Base-by-base conservation (phyloP, 2,888 invertebrate genomes). In the Phytoseiulus persimilis region DNA sequence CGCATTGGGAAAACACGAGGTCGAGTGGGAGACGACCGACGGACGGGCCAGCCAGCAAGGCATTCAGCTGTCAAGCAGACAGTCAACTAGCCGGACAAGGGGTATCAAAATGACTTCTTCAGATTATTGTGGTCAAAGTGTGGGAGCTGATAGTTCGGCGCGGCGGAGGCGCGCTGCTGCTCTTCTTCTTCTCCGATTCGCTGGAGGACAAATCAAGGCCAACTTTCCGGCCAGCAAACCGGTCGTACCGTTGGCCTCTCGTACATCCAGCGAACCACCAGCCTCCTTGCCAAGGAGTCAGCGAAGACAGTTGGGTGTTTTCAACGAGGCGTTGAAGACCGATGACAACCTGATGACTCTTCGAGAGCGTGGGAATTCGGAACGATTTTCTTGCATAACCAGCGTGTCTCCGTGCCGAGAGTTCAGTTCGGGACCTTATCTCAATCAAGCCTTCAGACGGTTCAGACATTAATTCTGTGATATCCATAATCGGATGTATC, bases 1-100 rank as follows among this genome's bases (percentile, higher is more conserved):
- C 65, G 65, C 65, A 65, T 65, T 65, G 65, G 65, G 65, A 65
- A 65, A 65, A 65, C 65, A 65, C 65, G 65, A 65, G 65, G 65
- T 65, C 65, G 65, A 65, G 65, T 65, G 65, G 65, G 65, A 65
- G 65, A 65, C 65, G 65, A 65, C 65, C 65, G 65, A 65, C 28
- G 65, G 18, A 28, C 65, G 11, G 2, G 5, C 39, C 65, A 65
- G 65, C 14, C 18, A 65, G 65, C n/a, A n/a, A n/a, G n/a, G n/a
- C n/a, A n/a, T n/a, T 65, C 65, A 18, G 28, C 65, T 65, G 18
- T 39, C 39, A 39, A 39, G 65, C 65, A 65, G 65, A 65, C 65
- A 65, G 65, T 65, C 65, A 65, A 65, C 65, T 65, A 65, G 65
- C 65, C 65, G 65, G 65, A 65, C 65, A 23, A 65, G 28, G 65